Evolutionary conservation across 2,888 invertebrate genomes (phyloP), one percentile per base, ranked within the genome.

Genomic region (Pasiphila rectangulata): DNA sequence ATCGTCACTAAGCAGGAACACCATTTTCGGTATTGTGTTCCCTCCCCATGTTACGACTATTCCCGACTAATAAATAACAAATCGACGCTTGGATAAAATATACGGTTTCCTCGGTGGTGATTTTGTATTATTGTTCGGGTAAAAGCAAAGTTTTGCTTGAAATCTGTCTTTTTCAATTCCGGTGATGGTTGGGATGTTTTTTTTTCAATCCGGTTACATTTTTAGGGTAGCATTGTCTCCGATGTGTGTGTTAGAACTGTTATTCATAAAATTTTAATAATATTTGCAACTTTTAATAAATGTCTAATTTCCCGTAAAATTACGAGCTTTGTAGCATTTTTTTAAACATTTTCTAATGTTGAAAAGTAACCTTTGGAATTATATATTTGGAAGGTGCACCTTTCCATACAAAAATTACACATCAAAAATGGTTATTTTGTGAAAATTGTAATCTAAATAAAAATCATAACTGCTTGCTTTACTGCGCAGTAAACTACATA

Each of bases 31-130:
- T 79, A 82, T 82, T 83, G 81, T 83, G 70, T 73, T 75, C 75
- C 69, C 78, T 68, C 79, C 79, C 80, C 75, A 77, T 83, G 79
- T 81, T 83, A 83, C 84, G 79, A 83, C 85, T 84, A 83, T 85
- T 83, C 83, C 76, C 78, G 72, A 74, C 85, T 86, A 87, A 86
- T 86, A 86, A 87, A 87, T 87, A 86, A 87, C 86, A 87, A 86
- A 87, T 86, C 86, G 84, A 83, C 81, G 80, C 80, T 77, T 75
- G 79, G 78, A 80, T 82, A 83, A 83, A 83, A 85, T 85, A 79
- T 78, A 85, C 80, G 74, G 78, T 77, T 81, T 77, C 76, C 78
- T 77, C 69, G 51, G 73, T 69, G 66, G 72, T 78, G 78, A 79
- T 83, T 83, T 80, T 69, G 67, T 75, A 64, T 67, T 69, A 71